Percentiles rank a stretch among this genome's conserved stretches.
Evolutionary conservation across 1,140 invertebrate genomes (phyloP).

Genomic region (Drosophila ficusphila): DNA sequence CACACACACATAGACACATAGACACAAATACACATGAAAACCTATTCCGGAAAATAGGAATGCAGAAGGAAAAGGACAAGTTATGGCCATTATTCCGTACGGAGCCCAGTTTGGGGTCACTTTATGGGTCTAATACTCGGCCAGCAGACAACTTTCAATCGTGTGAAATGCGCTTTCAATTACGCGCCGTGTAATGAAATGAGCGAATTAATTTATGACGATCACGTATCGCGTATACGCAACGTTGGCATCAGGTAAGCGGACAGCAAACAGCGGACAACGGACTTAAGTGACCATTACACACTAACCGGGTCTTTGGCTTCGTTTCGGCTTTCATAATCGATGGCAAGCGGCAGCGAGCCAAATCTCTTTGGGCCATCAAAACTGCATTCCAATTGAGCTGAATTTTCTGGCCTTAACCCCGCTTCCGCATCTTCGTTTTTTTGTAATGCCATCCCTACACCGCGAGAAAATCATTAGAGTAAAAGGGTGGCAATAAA

Average conservation of each 20-base stretch:
- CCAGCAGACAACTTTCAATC: constrained; percentile 57
- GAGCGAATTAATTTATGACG: constrained; percentile 62
- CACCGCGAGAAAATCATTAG: neutral
- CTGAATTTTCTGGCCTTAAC: constrained; percentile 66
- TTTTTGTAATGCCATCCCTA: neutral
- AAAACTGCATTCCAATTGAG: constrained; percentile 53
- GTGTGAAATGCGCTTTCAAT: constrained; percentile 77
- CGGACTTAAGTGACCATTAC: constrained; percentile 32
- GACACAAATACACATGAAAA: neutral
- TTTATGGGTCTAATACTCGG: constrained; percentile 1
- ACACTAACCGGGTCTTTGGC: constrained; percentile 11
- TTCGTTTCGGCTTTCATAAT: constrained; percentile 72
- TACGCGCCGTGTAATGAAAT: constrained; percentile 59
- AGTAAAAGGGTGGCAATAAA: neutral
- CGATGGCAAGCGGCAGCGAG: constrained; percentile 9
- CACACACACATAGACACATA: neutral
- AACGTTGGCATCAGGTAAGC: constrained; percentile 25
- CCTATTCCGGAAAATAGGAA: no score
- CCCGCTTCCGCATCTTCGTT: constrained; percentile 44
- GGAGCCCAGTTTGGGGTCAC: constrained; percentile 14
- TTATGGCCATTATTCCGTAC: constrained; percentile 16
- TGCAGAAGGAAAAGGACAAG: constrained; percentile 3
- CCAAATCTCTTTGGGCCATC: constrained; percentile 26
- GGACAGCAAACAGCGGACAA: no score
- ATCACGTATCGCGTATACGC: constrained; percentile 78